A percentile compares a stretch with the other conserved stretches of the same genome.
These are phyloP conservation scores for Nibea albiflora DNA, from an alignment of 2,113 vertebrate genomes.

Conservation along the genomic window DNA sequence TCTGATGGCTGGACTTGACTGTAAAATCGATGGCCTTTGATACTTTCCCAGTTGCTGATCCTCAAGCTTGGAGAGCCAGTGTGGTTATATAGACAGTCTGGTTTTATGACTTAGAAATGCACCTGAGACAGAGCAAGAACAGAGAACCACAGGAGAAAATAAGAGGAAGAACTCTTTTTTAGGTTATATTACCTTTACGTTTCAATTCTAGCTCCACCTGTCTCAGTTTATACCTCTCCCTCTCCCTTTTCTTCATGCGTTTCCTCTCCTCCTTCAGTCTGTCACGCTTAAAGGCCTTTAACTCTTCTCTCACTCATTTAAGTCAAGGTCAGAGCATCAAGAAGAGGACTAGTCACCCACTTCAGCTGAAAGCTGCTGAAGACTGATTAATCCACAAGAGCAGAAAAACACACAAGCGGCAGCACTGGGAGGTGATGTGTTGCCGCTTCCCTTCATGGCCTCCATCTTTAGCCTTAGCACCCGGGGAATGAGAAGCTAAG, in stretches of 20 bases:
- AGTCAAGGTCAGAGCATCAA: constrained; percentile 69
- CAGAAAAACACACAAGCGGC: constrained; percentile 26
- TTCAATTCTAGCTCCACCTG: constrained; percentile 15
- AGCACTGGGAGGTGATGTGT: constrained; percentile 20
- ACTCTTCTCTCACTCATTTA: constrained; percentile 31
- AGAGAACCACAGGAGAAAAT: constrained; percentile 17
- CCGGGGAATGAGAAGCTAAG: constrained; percentile 61
- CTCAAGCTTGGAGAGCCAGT: background rate
- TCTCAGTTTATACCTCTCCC: background rate
- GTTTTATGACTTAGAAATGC: constrained; percentile 43
- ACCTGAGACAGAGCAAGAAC: constrained; percentile 24
- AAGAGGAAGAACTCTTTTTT: constrained; percentile 11
- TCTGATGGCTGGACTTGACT: constrained; percentile 58
- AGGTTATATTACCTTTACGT: constrained; percentile 34
- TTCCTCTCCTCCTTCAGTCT: constrained; percentile 20
- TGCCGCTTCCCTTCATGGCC: constrained; percentile 38
- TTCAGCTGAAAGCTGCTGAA: constrained; percentile 51
- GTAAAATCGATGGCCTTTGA: constrained; percentile 70
- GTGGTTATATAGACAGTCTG: constrained; percentile 25
- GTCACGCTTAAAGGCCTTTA: constrained; percentile 17
- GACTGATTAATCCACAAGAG: constrained; percentile 35
- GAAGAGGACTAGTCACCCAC: constrained; percentile 43
- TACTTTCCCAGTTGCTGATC: constrained; percentile 22
- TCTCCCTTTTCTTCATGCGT: background rate
- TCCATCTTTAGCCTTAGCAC: constrained; percentile 63